Base-by-base conservation (phyloP, 2,113 vertebrate genomes). In the Nycticryphes semicollaris region DNA sequence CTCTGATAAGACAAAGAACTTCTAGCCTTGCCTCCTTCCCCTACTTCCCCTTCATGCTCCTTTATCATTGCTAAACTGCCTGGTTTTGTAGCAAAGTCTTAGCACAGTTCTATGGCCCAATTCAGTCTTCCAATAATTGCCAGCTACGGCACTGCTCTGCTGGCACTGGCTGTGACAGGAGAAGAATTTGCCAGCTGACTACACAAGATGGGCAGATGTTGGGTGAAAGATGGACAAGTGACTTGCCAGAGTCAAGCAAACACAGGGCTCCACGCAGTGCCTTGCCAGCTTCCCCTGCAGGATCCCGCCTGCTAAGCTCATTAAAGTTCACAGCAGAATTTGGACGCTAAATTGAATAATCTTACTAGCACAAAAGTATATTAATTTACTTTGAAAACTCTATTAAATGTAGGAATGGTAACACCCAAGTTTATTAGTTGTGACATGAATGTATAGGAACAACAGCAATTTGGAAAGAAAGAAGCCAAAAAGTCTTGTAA, bases 371-470 rank as follows among this genome's bases (percentile, higher is more conserved):
- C 27, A 80, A 30, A 96, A 89, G 31, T 59, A 43, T 54, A 80
- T 78, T 92, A 83, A 90, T 93, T 94, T 80, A 43, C 37, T 77
- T 53, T 74, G 72, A 91, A 95, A 89, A 81, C 23, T 79, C 48
- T 43, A 33, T 78, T 75, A 70, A 67, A 62, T 84, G 9, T 45
- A 68, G 57, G 14, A 92, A 79, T 54, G n/a, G 59, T 35, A 85
- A 62, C 31, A 74, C 63, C n/a, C 41, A 90, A 72, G 28, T 90
- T 85, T 76, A 85, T 93, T 72, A 85, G 69, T 69, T 62, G 24
- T 69, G 67, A 45, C 70, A 57, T n/a, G 72, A 54, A 80, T 37
- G 13, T 12, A 35, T 63, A 83, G n/a, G 27, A 88, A 88, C 39
- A 85, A 72, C n/a, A 87, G 23, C 37, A 83, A 30, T 80, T 89